Percentiles rank a stretch among this genome's conserved stretches.
Conservation (phyloP, 2,113 vertebrate species). For the Phrynosoma blainvillii region DNA sequence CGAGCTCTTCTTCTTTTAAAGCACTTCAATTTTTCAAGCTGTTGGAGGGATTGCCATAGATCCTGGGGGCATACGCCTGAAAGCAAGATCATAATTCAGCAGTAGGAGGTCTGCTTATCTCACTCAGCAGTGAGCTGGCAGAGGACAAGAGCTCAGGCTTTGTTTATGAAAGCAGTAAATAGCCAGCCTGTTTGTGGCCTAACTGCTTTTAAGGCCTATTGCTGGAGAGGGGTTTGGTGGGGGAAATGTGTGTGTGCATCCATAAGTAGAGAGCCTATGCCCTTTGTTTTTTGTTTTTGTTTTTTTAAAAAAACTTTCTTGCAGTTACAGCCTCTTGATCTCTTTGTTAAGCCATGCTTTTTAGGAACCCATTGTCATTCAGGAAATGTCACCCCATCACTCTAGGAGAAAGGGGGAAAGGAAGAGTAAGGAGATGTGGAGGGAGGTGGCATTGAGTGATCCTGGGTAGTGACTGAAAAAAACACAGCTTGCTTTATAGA, state of each 20-base stretch:
- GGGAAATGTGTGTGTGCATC: constrained; percentile 24
- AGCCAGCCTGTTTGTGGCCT: constrained; percentile 56
- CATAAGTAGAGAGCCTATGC: constrained; percentile 61
- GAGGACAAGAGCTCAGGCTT: constrained; percentile 56
- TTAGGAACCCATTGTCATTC: constrained; percentile 72
- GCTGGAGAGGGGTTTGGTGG: constrained; percentile 36
- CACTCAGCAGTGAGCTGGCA: constrained; percentile 66
- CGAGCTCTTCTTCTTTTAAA: constrained; percentile 72
- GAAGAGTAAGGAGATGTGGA: neutral
- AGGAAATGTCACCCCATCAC: constrained; percentile 54
- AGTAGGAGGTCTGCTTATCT: constrained; percentile 76
- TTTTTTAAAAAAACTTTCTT: constrained; percentile 33
- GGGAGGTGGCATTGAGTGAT: constrained; percentile 29
- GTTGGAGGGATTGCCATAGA: constrained; percentile 72
- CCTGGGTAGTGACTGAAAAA: constrained; percentile 46
- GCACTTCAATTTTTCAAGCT: constrained; percentile 73
- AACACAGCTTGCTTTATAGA: constrained; percentile 49
- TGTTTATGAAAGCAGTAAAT: constrained; percentile 63
- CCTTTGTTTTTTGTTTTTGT: too few relatives aligned
- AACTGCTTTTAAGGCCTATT: constrained; percentile 40
- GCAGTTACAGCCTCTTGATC: constrained; percentile 67
- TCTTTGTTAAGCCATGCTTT: constrained; percentile 72
- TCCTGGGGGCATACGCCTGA: constrained; percentile 70
- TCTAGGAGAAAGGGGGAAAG: constrained; percentile 19
- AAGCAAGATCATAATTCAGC: constrained; percentile 79